phyloP scores from a whole-genome alignment of 2,888 invertebrate genomes.

The Muscina levida region DNA sequence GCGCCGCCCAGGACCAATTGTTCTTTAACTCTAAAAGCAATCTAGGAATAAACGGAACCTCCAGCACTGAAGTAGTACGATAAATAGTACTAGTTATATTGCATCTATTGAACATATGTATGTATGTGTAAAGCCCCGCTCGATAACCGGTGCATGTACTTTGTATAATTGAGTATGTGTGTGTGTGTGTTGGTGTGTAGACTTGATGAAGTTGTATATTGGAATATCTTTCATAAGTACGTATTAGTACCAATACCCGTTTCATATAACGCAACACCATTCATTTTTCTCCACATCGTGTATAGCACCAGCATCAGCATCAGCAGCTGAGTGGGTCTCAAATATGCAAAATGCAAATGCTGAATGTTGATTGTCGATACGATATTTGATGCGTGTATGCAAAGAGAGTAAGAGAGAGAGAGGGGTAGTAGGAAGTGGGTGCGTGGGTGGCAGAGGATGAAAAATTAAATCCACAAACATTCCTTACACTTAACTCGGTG shows the following conservation, averaged over 20 bases:
- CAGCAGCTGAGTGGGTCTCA: too few species aligned
- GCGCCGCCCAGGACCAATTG: not conserved
- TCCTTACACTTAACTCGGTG: not conserved
- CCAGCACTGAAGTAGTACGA: not conserved
- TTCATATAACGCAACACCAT: not conserved
- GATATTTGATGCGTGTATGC: not conserved
- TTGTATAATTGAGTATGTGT: too few species aligned
- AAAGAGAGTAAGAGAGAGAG: too few species aligned
- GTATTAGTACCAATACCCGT: constrained; percentile 2
- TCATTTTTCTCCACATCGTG: not conserved
- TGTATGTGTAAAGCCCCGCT: not conserved
- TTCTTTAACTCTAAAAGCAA: not conserved
- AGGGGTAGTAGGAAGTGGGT: too few species aligned
- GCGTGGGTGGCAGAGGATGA: not conserved
- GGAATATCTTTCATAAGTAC: constrained; percentile 23
- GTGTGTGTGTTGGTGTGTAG: not conserved
- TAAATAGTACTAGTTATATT: not conserved
- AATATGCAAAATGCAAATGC: constrained; percentile 17
- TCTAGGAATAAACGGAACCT: too few species aligned
- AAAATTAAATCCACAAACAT: constrained; percentile 4
- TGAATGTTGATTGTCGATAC: not conserved
- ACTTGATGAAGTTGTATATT: constrained; percentile 36
- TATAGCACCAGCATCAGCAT: too few species aligned
- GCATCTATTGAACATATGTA: constrained; percentile 12
- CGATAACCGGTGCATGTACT: not conserved